Evolutionary conservation across 1,140 invertebrate genomes (phyloP).

Genomic region (Brachionus sp.): DNA sequence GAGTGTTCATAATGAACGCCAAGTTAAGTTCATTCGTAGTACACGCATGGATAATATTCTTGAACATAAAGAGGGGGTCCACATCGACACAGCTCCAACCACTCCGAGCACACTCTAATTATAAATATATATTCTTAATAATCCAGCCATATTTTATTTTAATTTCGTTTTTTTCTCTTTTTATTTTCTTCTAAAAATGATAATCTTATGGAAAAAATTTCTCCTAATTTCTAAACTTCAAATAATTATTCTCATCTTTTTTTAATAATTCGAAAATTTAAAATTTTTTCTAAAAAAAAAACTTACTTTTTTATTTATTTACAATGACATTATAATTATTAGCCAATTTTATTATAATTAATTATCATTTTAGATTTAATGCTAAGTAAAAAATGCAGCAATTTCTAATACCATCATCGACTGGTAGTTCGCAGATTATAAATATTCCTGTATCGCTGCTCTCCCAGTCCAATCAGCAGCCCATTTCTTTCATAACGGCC

Average conservation of each 20-base stretch:
- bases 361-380: constrained; percentile 10
- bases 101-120: neutral
- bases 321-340: constrained; percentile 4
- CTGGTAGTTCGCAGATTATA: constrained; percentile 40
- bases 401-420: constrained; percentile 43
- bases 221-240: neutral
- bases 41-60: neutral
- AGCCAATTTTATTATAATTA: constrained; percentile 26
- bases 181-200: neutral
- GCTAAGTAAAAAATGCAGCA: constrained; percentile 38
- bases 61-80: neutral
- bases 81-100: neutral
- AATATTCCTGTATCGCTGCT: constrained; percentile 37
- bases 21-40: neutral
- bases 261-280: neutral
- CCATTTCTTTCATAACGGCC: constrained; percentile 21
- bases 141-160: constrained; percentile 44
- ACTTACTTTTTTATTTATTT: neutral
- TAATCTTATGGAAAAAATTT: neutral
- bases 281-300: neutral
- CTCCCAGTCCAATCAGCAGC: constrained; percentile 38
- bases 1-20: neutral
- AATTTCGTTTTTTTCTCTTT: constrained; percentile 20
- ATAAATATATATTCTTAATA: constrained; percentile 13
- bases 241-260: constrained; percentile 3